Conservation (phyloP, 2,888 invertebrate species). For the Synergus laeviventris region DNA sequence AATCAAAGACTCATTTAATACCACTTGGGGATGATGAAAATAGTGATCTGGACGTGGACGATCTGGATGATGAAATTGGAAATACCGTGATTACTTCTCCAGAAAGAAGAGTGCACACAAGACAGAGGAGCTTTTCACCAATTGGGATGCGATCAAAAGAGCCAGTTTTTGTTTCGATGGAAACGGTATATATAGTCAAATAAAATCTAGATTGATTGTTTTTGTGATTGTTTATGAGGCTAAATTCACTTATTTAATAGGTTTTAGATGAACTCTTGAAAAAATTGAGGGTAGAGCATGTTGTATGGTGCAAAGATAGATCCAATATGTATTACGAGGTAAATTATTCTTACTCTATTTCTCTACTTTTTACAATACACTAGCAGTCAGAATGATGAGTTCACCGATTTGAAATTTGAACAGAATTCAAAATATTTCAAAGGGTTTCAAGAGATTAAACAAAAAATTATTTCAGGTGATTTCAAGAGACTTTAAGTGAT, state of each 20-base stretch:
- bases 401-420: no score
- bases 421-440: no score
- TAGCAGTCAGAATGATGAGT: no score
- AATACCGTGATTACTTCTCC: constrained; percentile 36
- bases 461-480: no score
- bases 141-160: constrained; percentile 55
- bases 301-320: constrained; percentile 84
- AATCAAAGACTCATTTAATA: constrained; percentile 57
- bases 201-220: no score
- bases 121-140: constrained; percentile 43
- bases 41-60: constrained; percentile 49
- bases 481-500: no score
- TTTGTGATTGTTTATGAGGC: no score
- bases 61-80: constrained; percentile 42
- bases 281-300: constrained; percentile 83
- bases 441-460: no score
- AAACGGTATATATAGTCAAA: constrained; percentile 77
- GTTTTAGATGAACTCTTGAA: constrained; percentile 82
- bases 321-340: constrained; percentile 84
- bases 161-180: constrained; percentile 81
- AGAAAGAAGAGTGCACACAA: constrained; percentile 34
- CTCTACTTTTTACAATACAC: not conserved
- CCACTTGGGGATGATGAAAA: constrained; percentile 57
- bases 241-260: constrained; percentile 70
- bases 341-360: constrained; percentile 22